These are phyloP conservation scores for Aphrophora alni DNA, from an alignment of 2,888 invertebrate genomes.

Conservation along the genomic window DNA sequence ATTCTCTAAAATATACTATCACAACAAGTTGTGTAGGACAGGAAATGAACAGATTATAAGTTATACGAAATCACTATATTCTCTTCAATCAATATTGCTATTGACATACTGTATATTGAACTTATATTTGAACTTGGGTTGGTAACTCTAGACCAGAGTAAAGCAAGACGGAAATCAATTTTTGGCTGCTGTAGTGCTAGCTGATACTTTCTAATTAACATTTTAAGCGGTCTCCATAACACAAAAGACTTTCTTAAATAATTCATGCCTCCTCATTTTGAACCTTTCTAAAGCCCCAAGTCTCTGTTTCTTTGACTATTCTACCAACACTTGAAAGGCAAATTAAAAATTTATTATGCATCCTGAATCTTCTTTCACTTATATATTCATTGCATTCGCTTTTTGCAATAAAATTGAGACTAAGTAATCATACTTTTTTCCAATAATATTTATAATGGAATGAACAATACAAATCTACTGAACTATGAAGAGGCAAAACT, in stretches of 20 bases:
- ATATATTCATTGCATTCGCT: too few relatives aligned
- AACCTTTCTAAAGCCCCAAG: background rate
- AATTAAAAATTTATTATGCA: background rate
- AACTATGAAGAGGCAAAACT: too few relatives aligned
- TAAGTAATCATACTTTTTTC: too few relatives aligned
- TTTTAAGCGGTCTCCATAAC: background rate
- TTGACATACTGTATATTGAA: background rate
- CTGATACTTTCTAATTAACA: background rate
- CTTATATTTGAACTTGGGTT: background rate
- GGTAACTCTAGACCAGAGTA: background rate
- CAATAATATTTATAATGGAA: too few relatives aligned
- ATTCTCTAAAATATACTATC: background rate
- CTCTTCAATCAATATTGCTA: background rate
- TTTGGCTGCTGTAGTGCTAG: too few relatives aligned
- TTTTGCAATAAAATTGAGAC: too few relatives aligned
- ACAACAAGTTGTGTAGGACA: background rate
- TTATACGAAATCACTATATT: background rate
- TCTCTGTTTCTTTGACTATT: background rate
- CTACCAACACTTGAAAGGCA: background rate
- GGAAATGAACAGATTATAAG: too few relatives aligned
- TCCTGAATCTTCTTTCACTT: background rate
- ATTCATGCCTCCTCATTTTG: background rate
- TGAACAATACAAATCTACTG: too few relatives aligned
- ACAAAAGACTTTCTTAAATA: background rate
- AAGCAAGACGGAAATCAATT: background rate